Conservation (phyloP, 2,113 vertebrate species). For the Malaclemys terrapin region DNA sequence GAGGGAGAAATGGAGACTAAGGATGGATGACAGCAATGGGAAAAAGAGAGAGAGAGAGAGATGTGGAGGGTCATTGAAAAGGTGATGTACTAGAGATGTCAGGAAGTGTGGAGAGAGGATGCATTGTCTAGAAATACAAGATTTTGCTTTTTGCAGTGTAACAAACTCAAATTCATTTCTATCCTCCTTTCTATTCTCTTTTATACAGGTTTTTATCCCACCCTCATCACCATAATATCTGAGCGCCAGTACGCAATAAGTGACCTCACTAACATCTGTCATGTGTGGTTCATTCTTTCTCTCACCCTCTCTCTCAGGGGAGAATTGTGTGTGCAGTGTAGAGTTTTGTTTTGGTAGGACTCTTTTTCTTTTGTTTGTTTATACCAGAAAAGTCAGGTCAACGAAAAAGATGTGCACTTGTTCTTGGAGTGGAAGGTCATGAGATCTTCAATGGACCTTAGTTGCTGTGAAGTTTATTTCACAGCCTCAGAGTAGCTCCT, state of each 20-base stretch:
- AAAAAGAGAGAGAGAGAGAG: not conserved
- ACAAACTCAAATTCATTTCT: not conserved
- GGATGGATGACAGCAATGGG: not conserved
- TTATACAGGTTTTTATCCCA: not conserved
- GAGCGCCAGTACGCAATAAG: not conserved
- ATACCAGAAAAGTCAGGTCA: not conserved
- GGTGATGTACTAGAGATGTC: not conserved
- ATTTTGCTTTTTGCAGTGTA: not conserved
- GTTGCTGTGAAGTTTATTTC: not conserved
- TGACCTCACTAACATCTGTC: not conserved
- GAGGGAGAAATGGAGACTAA: not conserved
- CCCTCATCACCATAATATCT: rapidly evolving
- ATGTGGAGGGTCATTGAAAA: not conserved
- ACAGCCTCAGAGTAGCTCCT: not conserved
- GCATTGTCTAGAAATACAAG: not conserved
- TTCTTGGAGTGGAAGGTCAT: not conserved
- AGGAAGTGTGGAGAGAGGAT: not conserved
- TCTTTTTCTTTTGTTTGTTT: not conserved
- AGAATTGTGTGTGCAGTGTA: not conserved
- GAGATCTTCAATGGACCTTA: not conserved
- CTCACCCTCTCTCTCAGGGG: not conserved
- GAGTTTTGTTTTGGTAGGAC: not conserved
- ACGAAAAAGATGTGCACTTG: not conserved
- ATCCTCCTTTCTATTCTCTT: not conserved
- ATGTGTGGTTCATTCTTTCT: not conserved